phyloP scores from a whole-genome alignment of 2,888 invertebrate genomes.

The Chironomus riparius region DNA sequence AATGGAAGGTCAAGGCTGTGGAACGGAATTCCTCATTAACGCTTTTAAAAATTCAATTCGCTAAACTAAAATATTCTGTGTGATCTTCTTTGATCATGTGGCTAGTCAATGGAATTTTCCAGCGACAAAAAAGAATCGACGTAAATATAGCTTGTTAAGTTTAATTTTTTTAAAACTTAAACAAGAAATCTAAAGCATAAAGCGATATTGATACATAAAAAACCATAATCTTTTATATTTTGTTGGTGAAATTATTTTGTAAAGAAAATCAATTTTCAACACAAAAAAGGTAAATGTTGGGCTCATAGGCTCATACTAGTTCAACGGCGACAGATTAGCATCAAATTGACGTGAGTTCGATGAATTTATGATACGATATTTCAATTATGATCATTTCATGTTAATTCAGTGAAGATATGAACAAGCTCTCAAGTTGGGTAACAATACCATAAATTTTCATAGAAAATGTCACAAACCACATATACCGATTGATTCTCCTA shows the following conservation, averaged over 20 bases:
- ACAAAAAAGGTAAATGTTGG: not conserved
- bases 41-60: too few relatives aligned
- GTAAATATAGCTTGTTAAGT: too few relatives aligned
- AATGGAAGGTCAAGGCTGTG: too few relatives aligned
- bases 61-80: too few relatives aligned
- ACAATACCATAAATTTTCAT: not conserved
- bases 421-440: not conserved
- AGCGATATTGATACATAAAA: too few relatives aligned
- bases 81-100: too few relatives aligned
- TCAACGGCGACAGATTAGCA: constrained; percentile 2
- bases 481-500: not conserved
- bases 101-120: too few relatives aligned
- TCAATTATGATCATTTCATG: constrained; percentile 25
- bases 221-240: too few relatives aligned
- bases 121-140: too few relatives aligned
- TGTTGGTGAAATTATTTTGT: not conserved
- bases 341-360: constrained; percentile 4
- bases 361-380: constrained; percentile 11
- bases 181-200: too few relatives aligned
- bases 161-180: too few relatives aligned
- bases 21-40: too few relatives aligned
- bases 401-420: not conserved
- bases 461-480: not conserved
- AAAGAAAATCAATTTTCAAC: not conserved
- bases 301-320: not conserved